Conservation (phyloP, 2,888 invertebrate species). For the Gymnocheta viridis region DNA sequence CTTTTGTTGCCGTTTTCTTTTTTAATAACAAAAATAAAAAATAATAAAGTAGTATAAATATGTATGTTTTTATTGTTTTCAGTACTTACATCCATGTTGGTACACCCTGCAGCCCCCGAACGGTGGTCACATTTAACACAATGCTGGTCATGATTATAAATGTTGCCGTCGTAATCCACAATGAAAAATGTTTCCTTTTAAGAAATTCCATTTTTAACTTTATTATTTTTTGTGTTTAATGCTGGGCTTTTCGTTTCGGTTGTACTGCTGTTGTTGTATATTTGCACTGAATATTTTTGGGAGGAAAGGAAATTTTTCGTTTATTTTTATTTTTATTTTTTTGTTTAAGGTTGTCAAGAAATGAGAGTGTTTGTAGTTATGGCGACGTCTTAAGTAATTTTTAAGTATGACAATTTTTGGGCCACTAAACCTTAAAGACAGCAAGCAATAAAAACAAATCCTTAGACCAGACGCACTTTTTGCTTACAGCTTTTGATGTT, state of each 20-base stretch:
- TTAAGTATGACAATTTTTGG: slow-evolving; percentile 63
- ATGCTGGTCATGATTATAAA: slow-evolving; percentile 75
- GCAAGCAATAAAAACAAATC: slow-evolving; percentile 32
- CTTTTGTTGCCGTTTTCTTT: neutral
- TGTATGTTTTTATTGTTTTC: slow-evolving; percentile 6
- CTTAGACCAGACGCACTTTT: slow-evolving; percentile 40
- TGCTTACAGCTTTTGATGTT: neutral
- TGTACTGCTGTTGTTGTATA: neutral
- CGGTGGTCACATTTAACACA: slow-evolving; percentile 74
- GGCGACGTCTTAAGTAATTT: slow-evolving; percentile 67
- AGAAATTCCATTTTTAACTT: slow-evolving; percentile 79
- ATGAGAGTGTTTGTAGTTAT: slow-evolving; percentile 25
- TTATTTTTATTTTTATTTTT: neutral
- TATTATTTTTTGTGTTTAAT: slow-evolving; percentile 54
- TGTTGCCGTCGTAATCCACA: slow-evolving; percentile 79
- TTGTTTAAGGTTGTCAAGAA: slow-evolving; percentile 10
- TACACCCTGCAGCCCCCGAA: slow-evolving; percentile 79
- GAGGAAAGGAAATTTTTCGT: neutral
- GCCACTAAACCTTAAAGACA: slow-evolving; percentile 23
- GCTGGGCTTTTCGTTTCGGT: slow-evolving; percentile 6
- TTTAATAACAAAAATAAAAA: neutral
- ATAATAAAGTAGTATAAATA: slow-evolving; percentile 6
- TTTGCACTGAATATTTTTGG: slow-evolving; percentile 6
- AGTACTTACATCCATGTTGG: slow-evolving; percentile 82
- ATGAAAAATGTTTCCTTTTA: slow-evolving; percentile 80